A percentile compares a stretch with the other conserved stretches of the same genome.
Evolutionary conservation across 1,140 invertebrate species (phyloP).

Genomic region (Hylaeus anthracinus): DNA sequence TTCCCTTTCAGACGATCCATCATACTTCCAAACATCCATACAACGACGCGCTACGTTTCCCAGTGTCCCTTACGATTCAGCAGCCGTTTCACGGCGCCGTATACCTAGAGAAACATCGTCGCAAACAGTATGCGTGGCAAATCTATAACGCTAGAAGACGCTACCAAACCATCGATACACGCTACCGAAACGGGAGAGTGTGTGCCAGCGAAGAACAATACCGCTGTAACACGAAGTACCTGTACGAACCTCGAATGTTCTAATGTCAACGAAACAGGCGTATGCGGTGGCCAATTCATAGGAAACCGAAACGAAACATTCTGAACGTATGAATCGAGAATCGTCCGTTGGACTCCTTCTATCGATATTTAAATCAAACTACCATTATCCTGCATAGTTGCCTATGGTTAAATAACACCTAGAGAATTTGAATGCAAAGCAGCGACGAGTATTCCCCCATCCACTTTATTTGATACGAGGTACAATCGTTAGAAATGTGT

Average conservation of each 20-base stretch:
- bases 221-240: too few relatives aligned
- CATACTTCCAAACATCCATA: too few relatives aligned
- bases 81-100: not conserved
- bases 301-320: not conserved
- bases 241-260: not conserved
- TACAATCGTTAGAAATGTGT: slow-evolving; percentile 17
- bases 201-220: not conserved
- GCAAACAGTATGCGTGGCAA: not conserved
- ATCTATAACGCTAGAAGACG: not conserved
- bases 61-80: too few relatives aligned
- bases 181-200: not conserved
- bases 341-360: not conserved
- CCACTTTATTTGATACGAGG: slow-evolving; percentile 44
- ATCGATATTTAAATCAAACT: not conserved
- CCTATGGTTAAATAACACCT: slow-evolving; percentile 12
- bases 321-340: not conserved
- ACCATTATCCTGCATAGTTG: slow-evolving; percentile 1
- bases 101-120: not conserved
- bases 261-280: not conserved
- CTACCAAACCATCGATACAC: not conserved
- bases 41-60: too few relatives aligned
- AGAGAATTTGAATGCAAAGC: slow-evolving; percentile 33
- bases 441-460: slow-evolving; percentile 42
- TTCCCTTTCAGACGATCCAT: too few relatives aligned
- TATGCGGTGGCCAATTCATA: too few relatives aligned